Evolutionary conservation across 2,888 invertebrate species (phyloP), one percentile per base, ranked within the genome.

Genomic region (Pasiphila rectangulata): DNA sequence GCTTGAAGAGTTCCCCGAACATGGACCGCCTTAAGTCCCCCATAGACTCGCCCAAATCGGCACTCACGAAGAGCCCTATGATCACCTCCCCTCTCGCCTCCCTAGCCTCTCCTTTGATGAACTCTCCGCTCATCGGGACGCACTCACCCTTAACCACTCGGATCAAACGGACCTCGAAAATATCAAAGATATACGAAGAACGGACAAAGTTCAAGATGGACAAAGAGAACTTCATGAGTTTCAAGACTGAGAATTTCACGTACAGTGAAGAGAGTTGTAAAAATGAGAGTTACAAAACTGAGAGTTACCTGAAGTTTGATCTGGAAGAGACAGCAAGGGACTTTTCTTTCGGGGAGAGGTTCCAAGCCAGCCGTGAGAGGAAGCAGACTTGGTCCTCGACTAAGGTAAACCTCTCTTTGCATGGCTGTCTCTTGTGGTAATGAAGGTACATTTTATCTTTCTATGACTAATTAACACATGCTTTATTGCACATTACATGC

Each of bases 291-390:
- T 46, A 25, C 2, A n/a, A 34, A 5, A 9, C 13, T 13, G 35
- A 21, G 16, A 39, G 21, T 17, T 40, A 17, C 7, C 13, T 13
- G 4, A 24, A 21, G 24, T 83, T 83, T 15, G 82, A 82, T 24
- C 61, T 79, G 1, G 84, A 83, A 21, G 87, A 86, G n/a, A 85
- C 86, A 12, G 63, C 87, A 0, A 73, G 83, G n/a, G 86, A 85
- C 23, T 83, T 79, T 24, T 59, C 73, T 0, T 84, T 84, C 3
- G 71, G 72, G 2, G 69, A 70, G 1, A 59, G 60, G 3, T 81
- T 76, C 46, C 61, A 67, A 38, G 49, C 65, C 0, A 49, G 62
- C 1, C 67, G 63, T 32, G 59, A 64, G 42, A 61, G 61, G 3
- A 63, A 57, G 1, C 67, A 71, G 0, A 68, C 69, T 30, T 84